A percentile compares a stretch with the other conserved stretches of the same genome.
Conservation (phyloP, 1,140 invertebrate genomes). For the Dendrolimus punctatus region DNA sequence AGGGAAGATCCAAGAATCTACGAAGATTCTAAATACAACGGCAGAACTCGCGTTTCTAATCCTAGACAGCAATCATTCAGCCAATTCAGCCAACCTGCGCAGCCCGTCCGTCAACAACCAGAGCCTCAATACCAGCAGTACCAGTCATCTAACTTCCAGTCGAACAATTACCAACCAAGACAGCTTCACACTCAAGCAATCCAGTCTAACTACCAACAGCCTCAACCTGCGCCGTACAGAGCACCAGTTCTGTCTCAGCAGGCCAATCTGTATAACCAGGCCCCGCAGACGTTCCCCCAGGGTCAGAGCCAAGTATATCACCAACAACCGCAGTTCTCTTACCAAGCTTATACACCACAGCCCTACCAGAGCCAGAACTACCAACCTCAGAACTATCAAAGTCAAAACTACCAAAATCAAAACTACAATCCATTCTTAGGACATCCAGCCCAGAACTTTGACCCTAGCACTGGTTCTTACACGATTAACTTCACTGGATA, state of each 20-base stretch:
- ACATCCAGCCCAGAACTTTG: constrained; percentile 77
- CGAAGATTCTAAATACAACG: constrained; percentile 80
- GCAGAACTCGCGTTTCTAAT: constrained; percentile 48
- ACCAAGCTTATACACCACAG: constrained; percentile 38
- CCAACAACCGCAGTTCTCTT: constrained; percentile 60
- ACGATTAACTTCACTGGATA: constrained; percentile 76
- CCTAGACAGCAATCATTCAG: constrained; percentile 30
- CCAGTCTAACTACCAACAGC: constrained; percentile 9
- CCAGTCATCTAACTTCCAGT: constrained; percentile 4
- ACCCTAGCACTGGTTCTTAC: constrained; percentile 80
- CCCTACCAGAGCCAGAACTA: constrained; percentile 30
- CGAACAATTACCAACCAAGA: constrained; percentile 6
- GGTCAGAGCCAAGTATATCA: constrained; percentile 60
- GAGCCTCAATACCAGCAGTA: constrained; percentile 28
- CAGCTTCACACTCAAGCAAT: constrained; percentile 3
- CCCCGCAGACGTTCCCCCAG: constrained; percentile 46
- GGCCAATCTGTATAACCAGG: constrained; percentile 39
- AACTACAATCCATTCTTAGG: constrained; percentile 66
- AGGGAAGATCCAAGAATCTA: constrained; percentile 85
- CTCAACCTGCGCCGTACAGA: constrained; percentile 24
- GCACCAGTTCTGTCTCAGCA: constrained; percentile 39
- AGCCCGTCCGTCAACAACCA: constrained; percentile 22
- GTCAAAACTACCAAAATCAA: constrained; percentile 30
- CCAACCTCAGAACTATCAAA: constrained; percentile 51
- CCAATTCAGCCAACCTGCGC: constrained; percentile 49